Conservation (phyloP, 2,888 invertebrate species). For the Pseudococcus jackbeardsleyi region DNA sequence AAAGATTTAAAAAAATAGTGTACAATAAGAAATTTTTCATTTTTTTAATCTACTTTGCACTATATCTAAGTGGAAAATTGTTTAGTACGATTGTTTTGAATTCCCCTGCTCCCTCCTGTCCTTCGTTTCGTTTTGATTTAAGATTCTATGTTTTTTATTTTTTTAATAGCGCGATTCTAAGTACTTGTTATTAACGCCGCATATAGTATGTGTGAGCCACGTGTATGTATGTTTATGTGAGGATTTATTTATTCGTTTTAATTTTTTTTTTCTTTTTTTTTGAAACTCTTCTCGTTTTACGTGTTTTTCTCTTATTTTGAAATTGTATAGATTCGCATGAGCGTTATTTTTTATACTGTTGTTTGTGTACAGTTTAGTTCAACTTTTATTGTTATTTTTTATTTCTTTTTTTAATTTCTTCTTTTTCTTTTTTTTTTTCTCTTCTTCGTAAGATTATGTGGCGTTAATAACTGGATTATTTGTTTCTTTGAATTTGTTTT, state of each 20-base stretch:
- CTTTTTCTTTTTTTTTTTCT: conserved; percentile 15
- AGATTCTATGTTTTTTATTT: background rate
- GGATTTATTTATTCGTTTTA: conserved; percentile 62
- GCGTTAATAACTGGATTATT: conserved; percentile 51
- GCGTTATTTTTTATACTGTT: conserved; percentile 48
- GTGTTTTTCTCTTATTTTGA: conserved; percentile 46
- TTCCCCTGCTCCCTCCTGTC: background rate
- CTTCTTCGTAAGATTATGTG: conserved; percentile 41
- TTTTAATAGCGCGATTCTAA: conserved; percentile 37
- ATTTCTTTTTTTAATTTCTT: conserved; percentile 38
- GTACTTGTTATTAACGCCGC: conserved; percentile 35
- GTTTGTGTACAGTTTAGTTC: conserved; percentile 56
- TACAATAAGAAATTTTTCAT: conserved; percentile 18
- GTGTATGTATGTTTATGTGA: conserved; percentile 16
- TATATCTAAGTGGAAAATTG: background rate
- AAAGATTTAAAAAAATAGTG: background rate
- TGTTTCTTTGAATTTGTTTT: conserved; percentile 4
- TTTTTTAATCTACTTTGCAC: conserved; percentile 27
- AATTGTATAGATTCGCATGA: conserved; percentile 30
- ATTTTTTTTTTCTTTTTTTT: conserved; percentile 61
- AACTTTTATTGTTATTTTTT: conserved; percentile 46
- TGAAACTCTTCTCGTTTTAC: conserved; percentile 34
- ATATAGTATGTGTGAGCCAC: conserved; percentile 13
- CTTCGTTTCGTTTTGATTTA: background rate
- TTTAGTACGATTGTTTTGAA: conserved; percentile 11